phyloP scores from a whole-genome alignment of 2,888 invertebrate genomes.

The Escarpia spicata region DNA sequence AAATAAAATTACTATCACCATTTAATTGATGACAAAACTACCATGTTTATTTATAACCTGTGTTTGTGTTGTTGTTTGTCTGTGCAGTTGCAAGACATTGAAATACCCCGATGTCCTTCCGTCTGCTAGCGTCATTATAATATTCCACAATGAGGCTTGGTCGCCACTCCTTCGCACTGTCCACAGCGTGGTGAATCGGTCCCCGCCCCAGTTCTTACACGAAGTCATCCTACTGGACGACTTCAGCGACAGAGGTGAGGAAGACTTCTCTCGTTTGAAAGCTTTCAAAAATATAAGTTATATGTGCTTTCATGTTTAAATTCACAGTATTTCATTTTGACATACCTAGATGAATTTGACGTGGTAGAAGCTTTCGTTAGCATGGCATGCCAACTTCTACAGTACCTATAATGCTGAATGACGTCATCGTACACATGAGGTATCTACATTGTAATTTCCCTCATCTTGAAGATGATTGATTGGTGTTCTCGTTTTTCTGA shows the following conservation, averaged over 20 bases:
- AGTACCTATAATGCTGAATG: no score
- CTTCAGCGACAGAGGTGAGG: constrained; percentile 79
- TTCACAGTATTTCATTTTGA: no score
- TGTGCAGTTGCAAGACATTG: constrained; percentile 72
- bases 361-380: no score
- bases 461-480: no score
- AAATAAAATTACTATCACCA: no score
- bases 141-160: constrained; percentile 92
- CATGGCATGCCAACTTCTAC: no score
- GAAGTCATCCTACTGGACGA: constrained; percentile 97
- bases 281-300: background rate
- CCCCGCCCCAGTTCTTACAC: constrained; percentile 77
- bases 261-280: background rate
- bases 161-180: constrained; percentile 84
- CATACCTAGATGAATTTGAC: no score
- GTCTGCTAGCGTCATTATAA: constrained; percentile 77
- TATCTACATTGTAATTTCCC: no score
- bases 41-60: background rate
- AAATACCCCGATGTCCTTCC: constrained; percentile 76
- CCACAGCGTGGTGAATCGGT: constrained; percentile 87
- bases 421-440: no score
- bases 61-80: constrained; percentile 28
- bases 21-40: background rate
- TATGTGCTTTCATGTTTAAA: background rate
- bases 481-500: no score